Conservation (phyloP, 2,113 vertebrate species). For the Bucco capensis region DNA sequence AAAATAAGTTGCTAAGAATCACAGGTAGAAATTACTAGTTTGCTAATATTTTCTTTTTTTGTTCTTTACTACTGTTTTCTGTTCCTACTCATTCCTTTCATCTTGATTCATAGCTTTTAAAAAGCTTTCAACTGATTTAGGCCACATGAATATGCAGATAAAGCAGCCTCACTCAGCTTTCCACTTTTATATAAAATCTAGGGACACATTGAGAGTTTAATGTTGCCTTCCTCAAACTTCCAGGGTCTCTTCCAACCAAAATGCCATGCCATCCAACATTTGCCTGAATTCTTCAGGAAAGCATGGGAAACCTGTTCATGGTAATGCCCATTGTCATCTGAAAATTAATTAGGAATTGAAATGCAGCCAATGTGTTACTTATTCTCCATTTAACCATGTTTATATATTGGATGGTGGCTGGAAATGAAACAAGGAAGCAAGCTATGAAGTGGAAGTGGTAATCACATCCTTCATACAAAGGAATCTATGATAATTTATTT, state of each 20-base stretch:
- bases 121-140: not conserved
- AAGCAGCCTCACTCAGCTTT: not conserved
- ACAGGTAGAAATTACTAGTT: not conserved
- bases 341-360: not conserved
- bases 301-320: not conserved
- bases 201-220: not conserved
- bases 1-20: not conserved
- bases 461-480: not conserved
- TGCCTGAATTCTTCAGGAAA: not conserved
- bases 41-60: not conserved
- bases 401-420: not conserved
- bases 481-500: not conserved
- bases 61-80: not conserved
- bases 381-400: not conserved
- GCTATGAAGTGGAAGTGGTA: not conserved
- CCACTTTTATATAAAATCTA: not conserved
- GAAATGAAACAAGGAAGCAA: not conserved
- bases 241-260: not conserved
- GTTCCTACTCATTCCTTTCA: not conserved
- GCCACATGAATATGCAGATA: not conserved
- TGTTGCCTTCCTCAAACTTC: not conserved
- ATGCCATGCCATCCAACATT: not conserved
- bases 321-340: not conserved
- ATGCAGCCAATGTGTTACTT: not conserved
- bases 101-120: not conserved